Conservation (phyloP, 2,113 vertebrate genomes). For the Epinephelus moara region DNA sequence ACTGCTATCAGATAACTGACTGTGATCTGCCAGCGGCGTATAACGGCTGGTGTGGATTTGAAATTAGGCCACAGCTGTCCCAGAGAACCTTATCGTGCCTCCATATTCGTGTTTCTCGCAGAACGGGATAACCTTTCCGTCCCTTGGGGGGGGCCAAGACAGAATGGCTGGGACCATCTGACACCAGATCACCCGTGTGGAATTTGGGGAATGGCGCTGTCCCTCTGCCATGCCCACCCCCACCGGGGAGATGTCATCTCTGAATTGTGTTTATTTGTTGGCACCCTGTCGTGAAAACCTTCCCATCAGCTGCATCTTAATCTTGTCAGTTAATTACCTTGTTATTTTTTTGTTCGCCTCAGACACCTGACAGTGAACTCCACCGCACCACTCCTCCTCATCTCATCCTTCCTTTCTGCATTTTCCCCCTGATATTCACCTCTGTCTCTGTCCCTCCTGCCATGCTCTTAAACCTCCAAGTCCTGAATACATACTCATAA, state of each 20-base stretch:
- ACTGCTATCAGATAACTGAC: constrained; percentile 76
- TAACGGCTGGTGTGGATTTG: constrained; percentile 74
- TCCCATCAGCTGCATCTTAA: constrained; percentile 94
- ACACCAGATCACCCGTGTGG: constrained; percentile 78
- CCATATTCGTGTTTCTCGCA: constrained; percentile 74
- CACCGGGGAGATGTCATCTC: constrained; percentile 81
- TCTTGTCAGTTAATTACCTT: constrained; percentile 90
- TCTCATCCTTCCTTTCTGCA: constrained; percentile 12
- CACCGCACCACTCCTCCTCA: constrained; percentile 39
- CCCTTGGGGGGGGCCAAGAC: constrained; percentile 62
- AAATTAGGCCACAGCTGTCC: constrained; percentile 83
- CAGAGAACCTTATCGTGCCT: constrained; percentile 67
- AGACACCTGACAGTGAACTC: constrained; percentile 58
- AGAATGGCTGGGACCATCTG: constrained; percentile 74
- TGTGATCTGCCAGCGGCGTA: constrained; percentile 58
- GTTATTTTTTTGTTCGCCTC: constrained; percentile 72
- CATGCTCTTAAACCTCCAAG: constrained; percentile 26
- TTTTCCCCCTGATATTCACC: constrained; percentile 4
- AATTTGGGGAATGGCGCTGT: constrained; percentile 86
- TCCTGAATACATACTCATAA: constrained; percentile 65
- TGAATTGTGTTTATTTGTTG: constrained; percentile 98
- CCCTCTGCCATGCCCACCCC: constrained; percentile 57
- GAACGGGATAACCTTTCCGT: constrained; percentile 78
- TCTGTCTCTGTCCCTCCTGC: constrained; percentile 2
- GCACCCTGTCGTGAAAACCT: constrained; percentile 92